These are phyloP conservation scores for Sarcophaga caerulescens DNA, from an alignment of 2,888 invertebrate species.

Conservation along the genomic window DNA sequence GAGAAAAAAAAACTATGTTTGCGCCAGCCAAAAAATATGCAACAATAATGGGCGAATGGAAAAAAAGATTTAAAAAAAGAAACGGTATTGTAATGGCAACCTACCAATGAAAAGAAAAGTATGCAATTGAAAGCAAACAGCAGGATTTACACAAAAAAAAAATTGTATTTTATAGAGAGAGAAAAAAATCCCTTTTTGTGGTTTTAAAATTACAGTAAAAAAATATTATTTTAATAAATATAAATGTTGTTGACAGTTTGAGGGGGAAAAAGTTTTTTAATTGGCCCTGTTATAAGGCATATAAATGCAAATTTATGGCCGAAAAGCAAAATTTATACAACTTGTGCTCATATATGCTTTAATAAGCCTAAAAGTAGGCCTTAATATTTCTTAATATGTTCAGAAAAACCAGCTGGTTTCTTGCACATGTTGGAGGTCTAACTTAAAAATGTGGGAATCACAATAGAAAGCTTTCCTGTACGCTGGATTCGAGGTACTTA, in stretches of 20 bases:
- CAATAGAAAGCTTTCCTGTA: no score
- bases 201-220: not conserved
- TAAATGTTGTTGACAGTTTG: not conserved
- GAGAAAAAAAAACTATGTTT: not conserved
- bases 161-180: not conserved
- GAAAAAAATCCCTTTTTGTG: not conserved
- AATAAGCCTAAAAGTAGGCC: not conserved
- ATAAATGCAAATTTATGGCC: not conserved
- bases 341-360: not conserved
- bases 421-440: no score
- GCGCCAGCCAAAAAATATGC: not conserved
- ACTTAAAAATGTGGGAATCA: no score
- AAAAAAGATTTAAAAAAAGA: not conserved
- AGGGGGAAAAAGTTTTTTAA: not conserved
- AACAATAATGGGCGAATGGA: not conserved
- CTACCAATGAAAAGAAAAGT: not conserved
- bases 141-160: not conserved
- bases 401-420: no score
- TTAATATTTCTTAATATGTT: not conserved
- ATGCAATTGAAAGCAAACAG: not conserved
- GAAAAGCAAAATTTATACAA: not conserved
- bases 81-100: not conserved
- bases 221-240: not conserved
- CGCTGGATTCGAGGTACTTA: no score
- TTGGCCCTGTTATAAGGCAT: not conserved